Evolutionary conservation across 1,140 invertebrate species (phyloP).

Genomic region (Drosophila nigrodunni): DNA sequence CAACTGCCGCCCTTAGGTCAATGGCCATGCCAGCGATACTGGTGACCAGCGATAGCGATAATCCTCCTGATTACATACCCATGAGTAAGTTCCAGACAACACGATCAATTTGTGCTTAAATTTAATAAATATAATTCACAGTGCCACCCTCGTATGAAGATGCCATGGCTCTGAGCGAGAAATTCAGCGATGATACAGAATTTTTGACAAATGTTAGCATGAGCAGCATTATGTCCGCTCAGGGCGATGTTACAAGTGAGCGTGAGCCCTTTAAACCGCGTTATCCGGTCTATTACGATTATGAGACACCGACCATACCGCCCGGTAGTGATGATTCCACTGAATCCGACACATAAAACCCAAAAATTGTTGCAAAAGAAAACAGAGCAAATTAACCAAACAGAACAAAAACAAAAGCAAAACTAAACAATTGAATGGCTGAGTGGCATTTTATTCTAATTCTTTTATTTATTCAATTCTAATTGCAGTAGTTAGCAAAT

Average conservation of each 20-base stretch:
- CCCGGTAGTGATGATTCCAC: conserved; percentile 84
- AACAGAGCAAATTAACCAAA: conserved; percentile 13
- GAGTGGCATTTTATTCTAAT: conserved; percentile 71
- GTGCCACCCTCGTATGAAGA: conserved; percentile 84
- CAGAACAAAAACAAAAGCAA: conserved; percentile 44
- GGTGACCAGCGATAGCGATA: conserved; percentile 78
- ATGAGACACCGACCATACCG: conserved; percentile 84
- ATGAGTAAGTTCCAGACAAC: conserved; percentile 63
- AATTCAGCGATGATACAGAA: conserved; percentile 81
- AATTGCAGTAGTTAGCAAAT: conserved; percentile 59
- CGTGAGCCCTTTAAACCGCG: conserved; percentile 82
- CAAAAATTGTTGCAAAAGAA: conserved; percentile 38
- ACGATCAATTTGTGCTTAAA: background rate
- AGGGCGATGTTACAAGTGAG: conserved; percentile 73
- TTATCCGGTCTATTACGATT: conserved; percentile 84
- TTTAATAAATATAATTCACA: conserved; percentile 16
- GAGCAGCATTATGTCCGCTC: conserved; percentile 78
- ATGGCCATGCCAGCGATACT: conserved; percentile 71
- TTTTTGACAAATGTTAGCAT: conserved; percentile 82
- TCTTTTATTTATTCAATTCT: conserved; percentile 59
- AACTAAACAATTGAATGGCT: conserved; percentile 69
- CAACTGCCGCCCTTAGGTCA: conserved; percentile 71
- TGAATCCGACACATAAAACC: conserved; percentile 78
- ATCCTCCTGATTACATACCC: conserved; percentile 82
- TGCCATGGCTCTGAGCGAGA: conserved; percentile 82